Evolutionary conservation across 2,113 vertebrate genomes (phyloP).

Genomic region (Urocynchramus pylzowi): DNA sequence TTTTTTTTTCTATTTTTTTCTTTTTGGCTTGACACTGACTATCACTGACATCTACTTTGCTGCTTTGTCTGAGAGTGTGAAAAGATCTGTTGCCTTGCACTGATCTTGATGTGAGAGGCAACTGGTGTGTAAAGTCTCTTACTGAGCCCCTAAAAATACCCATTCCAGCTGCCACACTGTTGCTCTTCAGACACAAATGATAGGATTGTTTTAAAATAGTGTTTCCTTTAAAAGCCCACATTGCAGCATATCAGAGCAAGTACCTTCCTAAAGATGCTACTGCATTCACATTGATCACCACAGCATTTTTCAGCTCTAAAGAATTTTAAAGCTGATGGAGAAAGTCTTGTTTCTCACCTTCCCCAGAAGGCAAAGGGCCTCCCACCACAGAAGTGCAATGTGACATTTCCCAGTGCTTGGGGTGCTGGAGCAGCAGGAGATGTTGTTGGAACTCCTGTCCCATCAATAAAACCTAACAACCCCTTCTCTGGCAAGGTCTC

Average conservation of each 20-base stretch:
- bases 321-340: neutral
- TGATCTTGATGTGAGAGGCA: neutral
- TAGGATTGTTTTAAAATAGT: neutral
- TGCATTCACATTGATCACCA: neutral
- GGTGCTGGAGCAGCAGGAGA: neutral
- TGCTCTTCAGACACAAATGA: neutral
- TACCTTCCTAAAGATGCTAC: neutral
- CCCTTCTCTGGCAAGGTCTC: neutral
- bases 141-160: neutral
- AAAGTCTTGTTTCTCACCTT: neutral
- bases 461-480: neutral
- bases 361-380: neutral
- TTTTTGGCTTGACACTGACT: neutral
- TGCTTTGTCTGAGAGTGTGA: neutral
- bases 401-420: fast-evolving
- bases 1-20: neutral
- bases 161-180: neutral
- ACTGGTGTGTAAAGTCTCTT: neutral
- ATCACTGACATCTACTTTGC: fast-evolving
- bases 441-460: neutral
- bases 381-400: neutral
- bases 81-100: neutral
- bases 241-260: neutral
- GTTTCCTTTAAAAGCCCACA: neutral
- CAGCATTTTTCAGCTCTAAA: neutral